Evolutionary conservation across 1,140 invertebrate genomes (phyloP).

Genomic region (Matsumurasca onukii): DNA sequence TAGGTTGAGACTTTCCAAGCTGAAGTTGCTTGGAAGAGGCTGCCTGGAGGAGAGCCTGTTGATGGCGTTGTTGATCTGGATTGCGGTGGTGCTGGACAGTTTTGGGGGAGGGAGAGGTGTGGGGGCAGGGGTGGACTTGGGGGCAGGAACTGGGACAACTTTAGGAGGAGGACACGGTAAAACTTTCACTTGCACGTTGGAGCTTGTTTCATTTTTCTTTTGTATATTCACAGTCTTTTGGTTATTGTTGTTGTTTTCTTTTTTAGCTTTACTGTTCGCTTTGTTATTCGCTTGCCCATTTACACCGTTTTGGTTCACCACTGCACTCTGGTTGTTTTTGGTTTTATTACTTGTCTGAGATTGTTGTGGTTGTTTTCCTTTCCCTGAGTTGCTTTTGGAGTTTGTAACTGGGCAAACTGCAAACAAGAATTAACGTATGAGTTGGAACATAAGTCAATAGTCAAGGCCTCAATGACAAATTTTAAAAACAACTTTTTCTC

Average conservation of each 20-base stretch:
- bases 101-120: constrained; percentile 29
- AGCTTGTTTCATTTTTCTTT: constrained; percentile 38
- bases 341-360: constrained; percentile 18
- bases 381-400: constrained; percentile 43
- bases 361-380: constrained; percentile 32
- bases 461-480: too few relatives aligned
- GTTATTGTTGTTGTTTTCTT: constrained; percentile 41
- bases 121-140: background rate
- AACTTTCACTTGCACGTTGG: background rate
- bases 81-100: constrained; percentile 42
- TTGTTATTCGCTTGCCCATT: constrained; percentile 34
- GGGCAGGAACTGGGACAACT: background rate
- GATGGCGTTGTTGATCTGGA: constrained; percentile 44
- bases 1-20: constrained; percentile 66
- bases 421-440: constrained; percentile 29
- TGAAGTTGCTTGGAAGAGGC: constrained; percentile 38
- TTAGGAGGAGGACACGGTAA: background rate
- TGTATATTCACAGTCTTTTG: constrained; percentile 42
- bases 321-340: constrained; percentile 27
- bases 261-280: constrained; percentile 39
- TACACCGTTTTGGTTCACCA: constrained; percentile 18
- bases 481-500: too few relatives aligned
- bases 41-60: constrained; percentile 40
- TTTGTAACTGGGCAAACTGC: constrained; percentile 55
- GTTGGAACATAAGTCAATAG: too few relatives aligned